Evolutionary conservation across 23 tunicate species (phyloP), one percentile per base, ranked within the genome.

Genomic region (Diplosoma virens): DNA sequence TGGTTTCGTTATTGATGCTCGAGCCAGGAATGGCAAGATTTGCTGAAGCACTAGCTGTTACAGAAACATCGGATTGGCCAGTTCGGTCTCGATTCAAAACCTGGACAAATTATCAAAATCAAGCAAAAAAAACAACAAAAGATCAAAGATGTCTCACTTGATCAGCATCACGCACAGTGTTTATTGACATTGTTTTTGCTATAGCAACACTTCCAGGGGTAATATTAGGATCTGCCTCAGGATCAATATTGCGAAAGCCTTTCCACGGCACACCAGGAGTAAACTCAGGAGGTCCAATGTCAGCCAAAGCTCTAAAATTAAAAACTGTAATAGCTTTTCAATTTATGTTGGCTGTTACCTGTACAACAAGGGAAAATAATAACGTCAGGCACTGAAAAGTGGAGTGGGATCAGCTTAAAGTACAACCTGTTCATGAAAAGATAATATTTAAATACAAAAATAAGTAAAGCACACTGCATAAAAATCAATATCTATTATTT

Each of bases 121-220:
- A 58, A 58, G 66, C 23, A 58, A 58, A 14, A 58, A 66, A 66
- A 66, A 66, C 9, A 20, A 27, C 45, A 4, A 26, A 41, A 7
- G 50, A 41, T 7, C 9, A 41, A 14, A 7, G 50, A 41, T 41
- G 50, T 41, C 35, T 36, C 58, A 90, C 97, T 88, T 90, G 97
- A 72, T 90, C 97, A 32, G 87, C 89, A 75, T 90, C 90, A 7
- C 82, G 63, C 48, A 90, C 97, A 69, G 89, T 90, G 80, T 90
- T 90, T 21, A 90, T 56, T 0, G 97, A 90, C 89, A 90, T 90
- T 5, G 97, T 58, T 68, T 90, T 90, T 20, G 86, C 79, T 24
- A 65, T 71, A 23, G 97, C 97, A 58, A 84, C 97, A 45, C 90
- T 90, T 30, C 97, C 97, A 1, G 97, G 97, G 37, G 97, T 90